phyloP scores from a whole-genome alignment of 2,888 invertebrate species.

The Eretmocerus hayati region DNA sequence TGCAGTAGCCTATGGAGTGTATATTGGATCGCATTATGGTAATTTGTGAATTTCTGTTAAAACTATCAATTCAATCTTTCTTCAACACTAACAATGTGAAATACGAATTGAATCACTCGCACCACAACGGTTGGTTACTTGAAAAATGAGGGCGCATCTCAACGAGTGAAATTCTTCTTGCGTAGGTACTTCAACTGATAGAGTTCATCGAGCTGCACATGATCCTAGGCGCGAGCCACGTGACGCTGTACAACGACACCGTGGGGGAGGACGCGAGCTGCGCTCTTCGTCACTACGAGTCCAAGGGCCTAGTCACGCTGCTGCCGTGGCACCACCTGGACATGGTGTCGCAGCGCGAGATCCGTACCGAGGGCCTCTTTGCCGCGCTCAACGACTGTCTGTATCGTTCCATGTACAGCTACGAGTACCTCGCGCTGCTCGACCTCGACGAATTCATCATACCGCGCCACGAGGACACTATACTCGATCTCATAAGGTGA shows the following conservation, averaged over 20 bases:
- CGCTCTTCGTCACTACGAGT: conserved; percentile 62
- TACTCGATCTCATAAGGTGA: conserved; percentile 65
- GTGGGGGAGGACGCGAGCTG: conserved; percentile 73
- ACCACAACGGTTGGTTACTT: too few relatives aligned
- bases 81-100: too few relatives aligned
- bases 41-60: too few relatives aligned
- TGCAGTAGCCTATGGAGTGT: too few relatives aligned
- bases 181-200: conserved; percentile 68
- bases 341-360: conserved; percentile 81
- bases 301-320: conserved; percentile 60
- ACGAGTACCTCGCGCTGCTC: conserved; percentile 74
- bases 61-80: too few relatives aligned
- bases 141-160: too few relatives aligned
- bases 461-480: conserved; percentile 69
- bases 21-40: too few relatives aligned
- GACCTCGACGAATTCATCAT: conserved; percentile 87
- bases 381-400: conserved; percentile 90
- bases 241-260: conserved; percentile 88
- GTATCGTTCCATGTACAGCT: conserved; percentile 80
- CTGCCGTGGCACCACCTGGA: conserved; percentile 76
- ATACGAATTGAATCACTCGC: too few relatives aligned
- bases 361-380: conserved; percentile 86
- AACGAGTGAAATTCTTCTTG: neutral
- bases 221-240: conserved; percentile 76
- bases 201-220: conserved; percentile 86